Evolutionary conservation across 1,140 invertebrate genomes (phyloP).

Genomic region (Oedothorax gibbosus): DNA sequence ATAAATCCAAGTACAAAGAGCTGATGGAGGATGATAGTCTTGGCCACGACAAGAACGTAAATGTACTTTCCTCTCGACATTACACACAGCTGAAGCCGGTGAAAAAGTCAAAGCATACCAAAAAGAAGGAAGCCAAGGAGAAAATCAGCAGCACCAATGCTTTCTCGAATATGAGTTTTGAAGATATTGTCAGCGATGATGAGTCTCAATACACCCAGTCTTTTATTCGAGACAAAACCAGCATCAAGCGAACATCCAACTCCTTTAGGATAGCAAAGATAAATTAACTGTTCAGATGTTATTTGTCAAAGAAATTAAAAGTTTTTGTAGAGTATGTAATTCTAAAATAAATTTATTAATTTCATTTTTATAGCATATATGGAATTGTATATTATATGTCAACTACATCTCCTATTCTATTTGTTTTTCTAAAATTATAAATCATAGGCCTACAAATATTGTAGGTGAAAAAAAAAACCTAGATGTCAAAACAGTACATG

Average conservation of each 20-base stretch:
- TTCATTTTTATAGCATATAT: constrained; percentile 44
- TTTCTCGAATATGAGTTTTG: constrained; percentile 84
- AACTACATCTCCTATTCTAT: constrained; percentile 29
- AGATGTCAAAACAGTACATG: constrained; percentile 38
- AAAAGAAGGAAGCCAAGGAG: constrained; percentile 63
- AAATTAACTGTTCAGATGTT: constrained; percentile 34
- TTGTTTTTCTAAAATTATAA: constrained; percentile 42
- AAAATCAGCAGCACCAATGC: constrained; percentile 67
- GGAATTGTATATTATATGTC: constrained; percentile 29
- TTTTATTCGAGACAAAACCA: constrained; percentile 41
- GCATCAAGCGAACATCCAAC: constrained; percentile 56
- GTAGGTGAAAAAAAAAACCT: constrained; percentile 41
- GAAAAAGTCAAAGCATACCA: constrained; percentile 62
- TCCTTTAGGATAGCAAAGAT: constrained; percentile 59
- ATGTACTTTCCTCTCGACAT: constrained; percentile 46
- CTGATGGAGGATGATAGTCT: constrained; percentile 50
- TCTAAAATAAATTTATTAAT: constrained; percentile 57
- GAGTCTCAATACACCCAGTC: constrained; percentile 63
- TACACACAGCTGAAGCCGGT: constrained; percentile 56
- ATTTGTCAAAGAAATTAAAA: constrained; percentile 34
- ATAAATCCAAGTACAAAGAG: constrained; percentile 54
- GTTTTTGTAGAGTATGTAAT: constrained; percentile 56
- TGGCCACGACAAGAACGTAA: constrained; percentile 53
- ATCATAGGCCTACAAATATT: constrained; percentile 44
- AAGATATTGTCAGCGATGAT: constrained; percentile 80